Evolutionary conservation across 92 coral and sea anemone species (phyloP).

Genomic region (Porites rus): DNA sequence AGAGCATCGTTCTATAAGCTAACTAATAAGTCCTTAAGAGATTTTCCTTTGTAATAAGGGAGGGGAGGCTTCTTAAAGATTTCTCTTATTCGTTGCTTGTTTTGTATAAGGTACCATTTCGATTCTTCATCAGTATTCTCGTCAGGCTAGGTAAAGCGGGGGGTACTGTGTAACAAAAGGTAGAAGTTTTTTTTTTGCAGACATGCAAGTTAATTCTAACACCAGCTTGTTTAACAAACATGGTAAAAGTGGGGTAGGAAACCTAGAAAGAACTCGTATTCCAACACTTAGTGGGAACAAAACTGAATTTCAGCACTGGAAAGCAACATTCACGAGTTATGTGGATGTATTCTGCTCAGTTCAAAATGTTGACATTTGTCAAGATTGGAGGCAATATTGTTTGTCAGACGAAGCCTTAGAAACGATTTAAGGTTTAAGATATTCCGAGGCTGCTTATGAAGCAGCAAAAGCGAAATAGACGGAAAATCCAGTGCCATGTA

Average conservation of each 20-base stretch:
- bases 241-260: constrained; percentile 12
- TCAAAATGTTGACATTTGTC: constrained; percentile 54
- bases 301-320: constrained; percentile 60
- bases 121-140: too few relatives aligned
- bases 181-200: too few relatives aligned
- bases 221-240: constrained; percentile 7
- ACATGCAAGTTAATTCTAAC: not conserved
- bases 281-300: constrained; percentile 63
- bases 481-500: constrained; percentile 39
- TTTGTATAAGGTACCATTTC: too few relatives aligned
- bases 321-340: constrained; percentile 66
- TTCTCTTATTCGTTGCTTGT: too few relatives aligned
- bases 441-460: constrained; percentile 65
- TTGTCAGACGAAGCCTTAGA: too few relatives aligned
- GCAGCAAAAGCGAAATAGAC: constrained; percentile 61
- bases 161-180: too few relatives aligned
- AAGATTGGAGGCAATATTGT: constrained; percentile 43
- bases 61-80: too few relatives aligned
- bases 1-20: too few relatives aligned
- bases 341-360: constrained; percentile 70
- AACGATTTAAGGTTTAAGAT: constrained; percentile 27
- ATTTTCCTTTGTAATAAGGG: too few relatives aligned
- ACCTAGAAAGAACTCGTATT: constrained; percentile 52
- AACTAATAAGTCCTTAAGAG: too few relatives aligned
- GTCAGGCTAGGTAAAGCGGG: too few relatives aligned